These are phyloP conservation scores for Cryptotermes secundus DNA, from an alignment of 1,140 invertebrate genomes.

Conservation along the genomic window DNA sequence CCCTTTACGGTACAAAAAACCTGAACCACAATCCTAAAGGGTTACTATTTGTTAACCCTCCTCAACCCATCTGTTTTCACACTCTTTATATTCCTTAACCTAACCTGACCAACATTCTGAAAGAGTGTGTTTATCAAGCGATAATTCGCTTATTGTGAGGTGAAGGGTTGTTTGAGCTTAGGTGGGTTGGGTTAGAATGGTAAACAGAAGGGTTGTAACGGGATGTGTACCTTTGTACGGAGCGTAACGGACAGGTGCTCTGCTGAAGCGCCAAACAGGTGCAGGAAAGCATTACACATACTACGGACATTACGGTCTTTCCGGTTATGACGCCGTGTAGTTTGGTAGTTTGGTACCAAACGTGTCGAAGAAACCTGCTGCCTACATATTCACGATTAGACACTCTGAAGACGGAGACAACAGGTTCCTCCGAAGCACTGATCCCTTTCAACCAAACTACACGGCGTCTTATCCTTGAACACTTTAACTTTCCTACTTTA, in stretches of 20 bases:
- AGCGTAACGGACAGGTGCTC: not conserved
- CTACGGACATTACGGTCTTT: too few species aligned
- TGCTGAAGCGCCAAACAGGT: not conserved
- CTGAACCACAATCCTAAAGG: not conserved
- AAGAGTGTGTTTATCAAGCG: not conserved
- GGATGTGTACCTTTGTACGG: not conserved
- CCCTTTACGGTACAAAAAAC: not conserved
- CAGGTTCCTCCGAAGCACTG: too few species aligned
- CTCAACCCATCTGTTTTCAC: not conserved
- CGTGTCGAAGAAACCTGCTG: too few species aligned
- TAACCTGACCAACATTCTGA: not conserved
- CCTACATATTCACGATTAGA: too few species aligned
- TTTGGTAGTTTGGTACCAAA: too few species aligned
- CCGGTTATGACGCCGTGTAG: too few species aligned
- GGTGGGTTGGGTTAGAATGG: not conserved
- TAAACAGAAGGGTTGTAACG: not conserved
- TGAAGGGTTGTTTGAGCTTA: not conserved
- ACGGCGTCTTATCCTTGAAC: too few species aligned
- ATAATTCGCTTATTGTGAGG: slow-evolving; percentile 16
- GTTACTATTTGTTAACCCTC: not conserved
- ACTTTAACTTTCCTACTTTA: too few species aligned
- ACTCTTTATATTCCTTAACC: not conserved
- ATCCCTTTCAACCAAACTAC: too few species aligned
- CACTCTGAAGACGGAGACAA: too few species aligned
- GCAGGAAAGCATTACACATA: not conserved